These are phyloP conservation scores for Symphodus melops DNA, from an alignment of 2,113 vertebrate genomes.

Conservation along the genomic window DNA sequence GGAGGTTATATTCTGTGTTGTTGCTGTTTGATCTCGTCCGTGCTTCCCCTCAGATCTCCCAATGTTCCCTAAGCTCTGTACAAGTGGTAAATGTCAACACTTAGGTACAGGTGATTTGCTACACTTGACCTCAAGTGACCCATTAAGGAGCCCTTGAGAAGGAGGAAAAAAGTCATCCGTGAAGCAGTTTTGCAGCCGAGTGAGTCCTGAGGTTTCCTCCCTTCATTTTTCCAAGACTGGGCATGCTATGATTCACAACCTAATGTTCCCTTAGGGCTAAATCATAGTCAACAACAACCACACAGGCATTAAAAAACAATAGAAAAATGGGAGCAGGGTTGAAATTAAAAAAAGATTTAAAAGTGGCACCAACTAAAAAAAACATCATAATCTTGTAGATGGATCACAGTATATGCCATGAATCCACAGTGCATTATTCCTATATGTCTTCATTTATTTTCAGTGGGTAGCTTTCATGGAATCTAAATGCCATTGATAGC, in stretches of 20 bases:
- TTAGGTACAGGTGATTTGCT: conserved; percentile 62
- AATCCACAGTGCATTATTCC: conserved; percentile 33
- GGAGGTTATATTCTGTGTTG: conserved; percentile 35
- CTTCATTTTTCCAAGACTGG: conserved; percentile 29
- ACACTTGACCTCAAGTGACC: conserved; percentile 67
- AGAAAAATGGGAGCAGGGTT: neutral
- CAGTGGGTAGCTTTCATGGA: conserved; percentile 41
- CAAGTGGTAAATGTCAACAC: conserved; percentile 55
- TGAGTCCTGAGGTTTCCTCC: conserved; percentile 20
- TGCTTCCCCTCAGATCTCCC: conserved; percentile 28
- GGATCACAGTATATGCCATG: neutral
- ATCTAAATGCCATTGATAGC: conserved; percentile 54
- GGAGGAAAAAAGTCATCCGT: conserved; percentile 5
- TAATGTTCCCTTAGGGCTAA: neutral
- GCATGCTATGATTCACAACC: conserved; percentile 31
- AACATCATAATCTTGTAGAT: conserved; percentile 29
- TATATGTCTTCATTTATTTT: conserved; percentile 54
- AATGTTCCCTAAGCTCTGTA: conserved; percentile 5
- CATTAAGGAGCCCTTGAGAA: conserved; percentile 42
- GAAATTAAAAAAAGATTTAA: conserved; percentile 18
- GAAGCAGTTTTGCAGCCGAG: conserved; percentile 20
- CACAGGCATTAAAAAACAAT: conserved; percentile 18
- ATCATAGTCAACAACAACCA: conserved; percentile 23
- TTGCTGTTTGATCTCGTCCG: conserved; percentile 24
- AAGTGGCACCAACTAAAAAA: conserved; percentile 23